These are phyloP conservation scores for Caenorhabditis remanei DNA, from an alignment of 1,140 invertebrate genomes.

Conservation along the genomic window DNA sequence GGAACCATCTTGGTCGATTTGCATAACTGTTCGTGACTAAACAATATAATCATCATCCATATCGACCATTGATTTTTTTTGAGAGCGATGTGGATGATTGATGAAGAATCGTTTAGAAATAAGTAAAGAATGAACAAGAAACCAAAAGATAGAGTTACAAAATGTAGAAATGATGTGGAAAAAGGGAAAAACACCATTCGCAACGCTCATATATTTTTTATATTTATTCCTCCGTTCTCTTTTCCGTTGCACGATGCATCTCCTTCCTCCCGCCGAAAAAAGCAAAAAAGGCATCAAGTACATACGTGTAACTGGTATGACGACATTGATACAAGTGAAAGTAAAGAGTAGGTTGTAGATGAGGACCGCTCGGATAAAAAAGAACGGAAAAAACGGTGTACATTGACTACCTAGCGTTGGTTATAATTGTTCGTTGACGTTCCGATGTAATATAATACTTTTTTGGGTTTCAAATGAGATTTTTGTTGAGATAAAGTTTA, in stretches of 20 bases:
- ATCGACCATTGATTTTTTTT: background rate
- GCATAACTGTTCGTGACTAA: conserved; percentile 55
- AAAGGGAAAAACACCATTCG: conserved; percentile 5
- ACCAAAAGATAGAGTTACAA: background rate
- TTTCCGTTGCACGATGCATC: conserved; percentile 45
- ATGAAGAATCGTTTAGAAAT: background rate
- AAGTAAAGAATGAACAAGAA: background rate
- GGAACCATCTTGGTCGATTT: conserved; percentile 39
- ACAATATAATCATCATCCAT: conserved; percentile 52
- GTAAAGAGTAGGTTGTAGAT: conserved; percentile 18
- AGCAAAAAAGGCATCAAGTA: conserved; percentile 47
- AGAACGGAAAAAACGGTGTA: background rate
- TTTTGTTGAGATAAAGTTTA: background rate
- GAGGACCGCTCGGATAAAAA: conserved; percentile 38
- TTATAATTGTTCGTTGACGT: conserved; percentile 31
- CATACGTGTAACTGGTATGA: conserved; percentile 54
- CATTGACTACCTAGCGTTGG: background rate
- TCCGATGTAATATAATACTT: conserved; percentile 11
- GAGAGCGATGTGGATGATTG: background rate
- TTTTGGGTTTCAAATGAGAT: conserved; percentile 24
- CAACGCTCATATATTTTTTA: conserved; percentile 40
- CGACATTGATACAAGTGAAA: conserved; percentile 54
- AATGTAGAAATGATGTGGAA: background rate
- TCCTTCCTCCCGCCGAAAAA: background rate
- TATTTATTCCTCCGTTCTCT: background rate